phyloP scores from a whole-genome alignment of 2,113 vertebrate genomes.

The Phainopepla nitens region DNA sequence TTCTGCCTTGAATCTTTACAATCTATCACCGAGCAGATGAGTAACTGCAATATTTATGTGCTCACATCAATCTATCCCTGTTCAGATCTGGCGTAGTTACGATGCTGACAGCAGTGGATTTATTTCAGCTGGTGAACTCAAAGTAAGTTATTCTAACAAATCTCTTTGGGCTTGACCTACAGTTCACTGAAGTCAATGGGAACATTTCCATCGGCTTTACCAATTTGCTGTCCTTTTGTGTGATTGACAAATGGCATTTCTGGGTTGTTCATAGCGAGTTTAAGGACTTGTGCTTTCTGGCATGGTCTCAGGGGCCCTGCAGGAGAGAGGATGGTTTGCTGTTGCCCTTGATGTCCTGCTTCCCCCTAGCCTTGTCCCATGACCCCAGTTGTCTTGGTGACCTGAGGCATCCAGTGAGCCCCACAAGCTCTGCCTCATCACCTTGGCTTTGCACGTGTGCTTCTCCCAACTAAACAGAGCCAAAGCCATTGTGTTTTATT shows the following conservation, averaged over 20 bases:
- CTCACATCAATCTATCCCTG: not conserved
- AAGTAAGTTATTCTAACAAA: slow-evolving; percentile 68
- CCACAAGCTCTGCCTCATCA: not conserved
- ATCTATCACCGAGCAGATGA: not conserved
- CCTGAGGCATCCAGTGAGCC: not conserved
- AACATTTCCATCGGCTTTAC: not conserved
- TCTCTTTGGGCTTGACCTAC: not conserved
- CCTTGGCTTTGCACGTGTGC: not conserved
- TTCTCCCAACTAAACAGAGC: not conserved
- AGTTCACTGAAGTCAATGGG: not conserved
- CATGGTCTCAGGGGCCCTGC: not conserved
- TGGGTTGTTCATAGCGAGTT: fast-evolving
- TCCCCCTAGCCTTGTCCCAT: not conserved
- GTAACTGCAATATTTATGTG: not conserved
- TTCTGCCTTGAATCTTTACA: not conserved
- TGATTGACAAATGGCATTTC: not conserved
- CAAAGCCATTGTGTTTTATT: not conserved
- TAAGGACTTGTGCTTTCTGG: not conserved
- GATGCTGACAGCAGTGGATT: slow-evolving; percentile 94
- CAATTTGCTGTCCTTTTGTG: not conserved
- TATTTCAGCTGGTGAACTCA: slow-evolving; percentile 88
- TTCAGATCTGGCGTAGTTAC: slow-evolving; percentile 94
- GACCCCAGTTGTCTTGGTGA: not conserved
- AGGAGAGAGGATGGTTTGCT: not conserved
- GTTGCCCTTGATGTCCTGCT: not conserved